A percentile compares a stretch with the other conserved stretches of the same genome.
phyloP scores from a whole-genome alignment of 2,888 invertebrate species.

The Linnaemya vulpina region DNA sequence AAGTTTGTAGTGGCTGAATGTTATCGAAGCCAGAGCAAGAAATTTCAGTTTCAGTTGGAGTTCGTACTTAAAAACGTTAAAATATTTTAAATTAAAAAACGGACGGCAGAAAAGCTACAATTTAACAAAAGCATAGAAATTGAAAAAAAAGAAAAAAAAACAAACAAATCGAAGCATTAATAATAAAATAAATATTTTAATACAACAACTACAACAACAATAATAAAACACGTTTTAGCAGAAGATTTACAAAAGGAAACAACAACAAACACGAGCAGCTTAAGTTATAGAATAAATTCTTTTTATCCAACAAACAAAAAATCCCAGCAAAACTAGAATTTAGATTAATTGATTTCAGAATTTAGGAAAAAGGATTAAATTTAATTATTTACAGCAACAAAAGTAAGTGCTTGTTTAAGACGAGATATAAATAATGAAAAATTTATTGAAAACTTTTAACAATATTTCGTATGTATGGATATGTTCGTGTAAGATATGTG shows the following conservation, averaged over 20 bases:
- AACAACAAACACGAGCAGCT: slow-evolving; percentile 15
- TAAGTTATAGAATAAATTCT: slow-evolving; percentile 30
- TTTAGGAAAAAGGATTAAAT: slow-evolving; percentile 21
- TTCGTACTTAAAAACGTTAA: slow-evolving; percentile 71
- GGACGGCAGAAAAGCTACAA: slow-evolving; percentile 44
- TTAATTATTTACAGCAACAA: slow-evolving; percentile 21
- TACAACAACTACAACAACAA: slow-evolving; percentile 39
- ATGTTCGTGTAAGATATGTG: background rate
- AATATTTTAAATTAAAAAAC: slow-evolving; percentile 65
- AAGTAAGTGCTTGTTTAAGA: slow-evolving; percentile 31
- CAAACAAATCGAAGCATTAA: slow-evolving; percentile 35
- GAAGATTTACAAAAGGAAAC: slow-evolving; percentile 49
- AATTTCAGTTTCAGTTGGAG: slow-evolving; percentile 71
- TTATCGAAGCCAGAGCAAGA: slow-evolving; percentile 70
- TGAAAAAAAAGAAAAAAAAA: no score
- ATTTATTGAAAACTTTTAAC: background rate
- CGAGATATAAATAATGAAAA: background rate
- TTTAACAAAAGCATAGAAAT: background rate
- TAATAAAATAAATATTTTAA: slow-evolving; percentile 34
- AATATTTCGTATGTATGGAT: no score
- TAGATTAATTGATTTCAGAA: background rate
- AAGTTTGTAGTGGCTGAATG: slow-evolving; percentile 36
- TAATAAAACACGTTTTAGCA: slow-evolving; percentile 58
- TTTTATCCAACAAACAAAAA: background rate
- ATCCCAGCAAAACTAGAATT: background rate